Conservation (phyloP, 2,113 vertebrate species). For the Origma solitaria region DNA sequence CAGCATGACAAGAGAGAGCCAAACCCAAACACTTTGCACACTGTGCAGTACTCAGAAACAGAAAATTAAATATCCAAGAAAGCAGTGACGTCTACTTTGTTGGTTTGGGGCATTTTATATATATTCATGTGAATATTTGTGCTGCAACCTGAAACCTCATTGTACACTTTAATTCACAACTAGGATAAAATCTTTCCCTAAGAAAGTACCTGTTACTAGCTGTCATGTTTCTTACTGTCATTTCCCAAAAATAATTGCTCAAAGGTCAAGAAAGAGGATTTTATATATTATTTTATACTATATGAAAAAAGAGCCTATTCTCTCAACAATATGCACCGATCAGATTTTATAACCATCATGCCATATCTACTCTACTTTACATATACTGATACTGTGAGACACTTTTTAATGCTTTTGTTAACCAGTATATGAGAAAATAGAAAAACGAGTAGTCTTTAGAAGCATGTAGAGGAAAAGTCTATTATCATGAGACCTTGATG, state of each 20-base stretch:
- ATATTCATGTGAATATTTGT: background rate
- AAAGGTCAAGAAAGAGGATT: background rate
- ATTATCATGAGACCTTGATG: background rate
- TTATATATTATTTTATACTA: background rate
- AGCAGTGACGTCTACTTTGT: background rate
- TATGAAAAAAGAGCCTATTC: background rate
- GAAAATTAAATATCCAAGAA: background rate
- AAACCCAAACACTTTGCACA: background rate
- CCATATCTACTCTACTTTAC: background rate
- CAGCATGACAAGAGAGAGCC: background rate
- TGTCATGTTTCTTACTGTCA: background rate
- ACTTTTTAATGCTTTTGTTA: background rate
- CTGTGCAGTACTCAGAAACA: background rate
- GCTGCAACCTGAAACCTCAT: background rate
- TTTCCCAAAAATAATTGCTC: background rate
- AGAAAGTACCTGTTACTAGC: background rate
- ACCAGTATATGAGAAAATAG: background rate
- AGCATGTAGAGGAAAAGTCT: background rate
- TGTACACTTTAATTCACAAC: background rate
- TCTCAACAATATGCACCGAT: background rate
- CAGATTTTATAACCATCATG: background rate
- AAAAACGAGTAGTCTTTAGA: background rate
- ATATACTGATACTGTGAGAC: background rate
- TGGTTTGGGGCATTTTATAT: background rate
- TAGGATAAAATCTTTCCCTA: background rate